Conservation (phyloP, 2,888 invertebrate genomes). For the Agrotis ipsilon region DNA sequence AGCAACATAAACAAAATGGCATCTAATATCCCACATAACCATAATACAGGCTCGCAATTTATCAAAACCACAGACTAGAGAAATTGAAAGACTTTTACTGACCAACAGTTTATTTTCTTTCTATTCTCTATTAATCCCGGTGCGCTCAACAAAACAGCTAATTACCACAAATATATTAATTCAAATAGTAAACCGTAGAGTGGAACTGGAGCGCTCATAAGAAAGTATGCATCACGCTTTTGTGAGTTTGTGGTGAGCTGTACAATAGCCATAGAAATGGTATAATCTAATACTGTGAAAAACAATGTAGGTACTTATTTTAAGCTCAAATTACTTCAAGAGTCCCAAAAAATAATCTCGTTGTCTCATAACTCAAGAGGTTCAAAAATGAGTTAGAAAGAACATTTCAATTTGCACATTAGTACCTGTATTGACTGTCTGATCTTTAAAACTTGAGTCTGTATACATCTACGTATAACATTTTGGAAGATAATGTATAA, state of each 20-base stretch:
- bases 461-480: neutral
- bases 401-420: neutral
- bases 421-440: neutral
- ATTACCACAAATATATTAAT: constrained; percentile 60
- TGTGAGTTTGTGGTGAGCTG: constrained; percentile 38
- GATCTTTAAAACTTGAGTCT: neutral
- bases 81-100: constrained; percentile 36
- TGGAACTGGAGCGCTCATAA: constrained; percentile 58
- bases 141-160: constrained; percentile 49
- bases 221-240: constrained; percentile 57
- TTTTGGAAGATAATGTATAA: too few relatives aligned
- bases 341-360: too few relatives aligned
- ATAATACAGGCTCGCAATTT: constrained; percentile 18
- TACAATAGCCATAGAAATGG: neutral
- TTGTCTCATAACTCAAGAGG: too few relatives aligned
- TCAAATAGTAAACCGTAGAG: constrained; percentile 55
- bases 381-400: neutral
- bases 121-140: constrained; percentile 14
- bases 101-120: constrained; percentile 11
- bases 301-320: too few relatives aligned
- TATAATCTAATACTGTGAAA: too few relatives aligned
- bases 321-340: too few relatives aligned
- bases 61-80: constrained; percentile 47
- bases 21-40: constrained; percentile 14
- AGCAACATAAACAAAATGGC: constrained; percentile 28